Base-by-base conservation (phyloP, 2,113 vertebrate species). In the Festucalex cinctus region DNA sequence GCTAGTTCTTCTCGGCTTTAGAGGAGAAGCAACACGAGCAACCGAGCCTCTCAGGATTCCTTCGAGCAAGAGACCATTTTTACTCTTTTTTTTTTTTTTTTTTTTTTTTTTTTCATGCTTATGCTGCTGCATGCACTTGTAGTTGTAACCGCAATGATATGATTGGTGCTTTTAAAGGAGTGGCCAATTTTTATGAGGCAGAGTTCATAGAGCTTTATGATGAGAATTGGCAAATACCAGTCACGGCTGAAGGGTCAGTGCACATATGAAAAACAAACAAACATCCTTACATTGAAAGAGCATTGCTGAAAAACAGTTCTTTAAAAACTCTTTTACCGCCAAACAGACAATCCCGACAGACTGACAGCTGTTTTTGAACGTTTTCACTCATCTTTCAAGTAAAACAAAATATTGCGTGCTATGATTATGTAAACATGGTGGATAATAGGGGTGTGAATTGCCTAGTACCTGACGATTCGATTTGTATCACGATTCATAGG, bases 1-100 rank as follows among this genome's bases (percentile, higher is more conserved):
- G 81, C 70, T 70, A 37, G 57, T 77, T 77, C 73, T 80, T 63
- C 69, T 79, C 56, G 71, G 69, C n/a, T 68, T 86, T 80, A 82
- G 71, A 71, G 78, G 54, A 56, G 65, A 51, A 61, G 63, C 51
- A 72, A n/a, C 69, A 78, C 71, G n/a, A n/a, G n/a, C n/a, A 61
- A 69, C 62, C 64, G 70, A 63, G 65, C 36, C 43, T 62, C 51
- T 48, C 46, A 70, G 51, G 26, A 9, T 46, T 68, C 56, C 61
- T 63, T 54, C 64, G 22, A 49, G 9, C 17, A 62, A 28, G 66
- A 69, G 48, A 22, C 46, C n/a, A 58, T 56, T 6, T 41, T 57
- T 2, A 9, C 16, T 19, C 16, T 19, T 48, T 19, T 48, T 19
- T 17, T n/a, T n/a, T n/a, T n/a, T n/a, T n/a, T n/a, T n/a, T n/a